A percentile compares a stretch with the other conserved stretches of the same genome.
These are phyloP conservation scores for Brachionus rubens DNA, from an alignment of 1,140 invertebrate species.

Conservation along the genomic window DNA sequence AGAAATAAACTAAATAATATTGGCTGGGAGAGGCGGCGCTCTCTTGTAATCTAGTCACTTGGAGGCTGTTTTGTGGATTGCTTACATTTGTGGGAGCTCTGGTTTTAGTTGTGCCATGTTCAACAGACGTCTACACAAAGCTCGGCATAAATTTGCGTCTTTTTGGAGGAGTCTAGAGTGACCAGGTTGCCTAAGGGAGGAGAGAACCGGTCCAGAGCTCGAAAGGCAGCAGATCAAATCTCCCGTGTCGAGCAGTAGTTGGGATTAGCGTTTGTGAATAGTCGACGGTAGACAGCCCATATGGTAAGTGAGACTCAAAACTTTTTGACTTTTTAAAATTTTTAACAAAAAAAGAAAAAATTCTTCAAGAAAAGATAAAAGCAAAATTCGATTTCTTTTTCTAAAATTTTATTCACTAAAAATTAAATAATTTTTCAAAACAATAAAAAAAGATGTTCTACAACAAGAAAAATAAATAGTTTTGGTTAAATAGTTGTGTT, in stretches of 20 bases:
- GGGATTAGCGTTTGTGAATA: conserved; percentile 94
- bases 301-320: not conserved
- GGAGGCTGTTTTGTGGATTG: conserved; percentile 78
- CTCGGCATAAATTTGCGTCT: conserved; percentile 83
- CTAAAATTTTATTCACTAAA: too few relatives aligned
- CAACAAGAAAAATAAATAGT: too few relatives aligned
- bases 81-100: conserved; percentile 75
- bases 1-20: not conserved
- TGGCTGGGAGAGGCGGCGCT: conserved; percentile 72
- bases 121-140: conserved; percentile 67
- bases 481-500: too few relatives aligned
- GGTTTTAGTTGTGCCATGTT: conserved; percentile 60
- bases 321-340: not conserved
- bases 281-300: conserved; percentile 70
- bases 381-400: too few relatives aligned
- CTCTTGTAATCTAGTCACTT: conserved; percentile 90
- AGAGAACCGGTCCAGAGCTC: conserved; percentile 91
- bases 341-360: not conserved
- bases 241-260: conserved; percentile 91
- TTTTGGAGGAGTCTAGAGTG: conserved; percentile 71
- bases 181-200: conserved; percentile 85
- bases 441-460: too few relatives aligned
- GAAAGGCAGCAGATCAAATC: conserved; percentile 94
- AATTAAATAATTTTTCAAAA: too few relatives aligned
- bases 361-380: too few relatives aligned